phyloP scores from a whole-genome alignment of 2,797 vertebrate species.

The Mus spretus region DNA sequence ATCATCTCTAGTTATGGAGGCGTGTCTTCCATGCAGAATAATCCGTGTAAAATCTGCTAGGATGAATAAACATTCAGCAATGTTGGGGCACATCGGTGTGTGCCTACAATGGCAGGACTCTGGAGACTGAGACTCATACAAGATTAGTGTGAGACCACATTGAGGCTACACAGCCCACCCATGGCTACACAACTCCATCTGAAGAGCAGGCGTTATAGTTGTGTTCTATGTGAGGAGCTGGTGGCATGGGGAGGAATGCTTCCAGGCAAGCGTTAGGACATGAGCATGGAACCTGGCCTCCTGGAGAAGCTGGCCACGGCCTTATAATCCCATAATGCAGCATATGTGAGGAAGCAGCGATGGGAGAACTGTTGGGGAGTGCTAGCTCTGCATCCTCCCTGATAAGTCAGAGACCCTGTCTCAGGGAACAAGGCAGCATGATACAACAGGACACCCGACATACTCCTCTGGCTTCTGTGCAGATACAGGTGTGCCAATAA shows the following conservation, averaged over 20 bases:
- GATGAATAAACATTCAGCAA: slow-evolving; percentile 32
- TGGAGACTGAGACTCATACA: not conserved
- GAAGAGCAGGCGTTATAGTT: not conserved
- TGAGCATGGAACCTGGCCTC: not conserved
- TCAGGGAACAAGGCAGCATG: not conserved
- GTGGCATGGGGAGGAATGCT: not conserved
- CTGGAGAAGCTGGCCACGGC: not conserved
- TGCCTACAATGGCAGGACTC: not conserved
- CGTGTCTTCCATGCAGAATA: slow-evolving; percentile 21
- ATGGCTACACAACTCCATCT: not conserved
- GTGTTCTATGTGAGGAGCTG: not conserved
- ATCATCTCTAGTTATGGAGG: not conserved
- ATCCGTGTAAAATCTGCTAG: not conserved
- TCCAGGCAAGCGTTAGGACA: not conserved
- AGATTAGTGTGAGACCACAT: not conserved
- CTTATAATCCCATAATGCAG: no score
- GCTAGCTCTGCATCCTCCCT: not conserved
- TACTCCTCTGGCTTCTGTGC: not conserved
- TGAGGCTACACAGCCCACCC: not conserved
- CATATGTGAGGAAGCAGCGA: not conserved
- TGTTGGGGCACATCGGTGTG: not conserved
- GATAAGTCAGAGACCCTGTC: not conserved
- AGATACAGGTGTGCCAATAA: not conserved
- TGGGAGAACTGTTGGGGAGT: not conserved
- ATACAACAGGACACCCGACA: not conserved